Evolutionary conservation across 2,113 vertebrate species (phyloP).

Genomic region (Corvus moneduloides): DNA sequence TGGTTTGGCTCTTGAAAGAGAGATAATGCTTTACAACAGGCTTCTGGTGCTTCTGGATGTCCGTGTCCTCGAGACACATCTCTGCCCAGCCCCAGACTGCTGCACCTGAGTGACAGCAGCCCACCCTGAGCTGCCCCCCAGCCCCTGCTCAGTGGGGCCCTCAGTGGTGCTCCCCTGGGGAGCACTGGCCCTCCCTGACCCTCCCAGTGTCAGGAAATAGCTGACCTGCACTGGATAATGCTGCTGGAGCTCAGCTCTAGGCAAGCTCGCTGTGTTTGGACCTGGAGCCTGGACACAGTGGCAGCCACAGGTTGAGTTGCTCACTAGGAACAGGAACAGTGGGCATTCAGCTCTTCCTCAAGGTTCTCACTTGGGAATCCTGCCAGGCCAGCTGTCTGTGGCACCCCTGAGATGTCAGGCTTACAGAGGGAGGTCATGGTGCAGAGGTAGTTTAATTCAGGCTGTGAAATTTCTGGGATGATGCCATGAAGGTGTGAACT

Average conservation of each 20-base stretch:
- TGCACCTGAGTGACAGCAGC: not conserved
- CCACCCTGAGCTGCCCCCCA: not conserved
- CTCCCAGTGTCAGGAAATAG: not conserved
- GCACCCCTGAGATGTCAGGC: not conserved
- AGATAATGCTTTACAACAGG: not conserved
- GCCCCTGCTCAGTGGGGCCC: not conserved
- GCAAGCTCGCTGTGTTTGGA: not conserved
- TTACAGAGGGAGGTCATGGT: not conserved
- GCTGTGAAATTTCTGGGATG: not conserved
- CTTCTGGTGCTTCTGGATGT: not conserved
- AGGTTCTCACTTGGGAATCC: fast-evolving
- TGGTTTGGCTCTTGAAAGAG: not conserved
- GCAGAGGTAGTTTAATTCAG: not conserved
- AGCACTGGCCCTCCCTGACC: not conserved
- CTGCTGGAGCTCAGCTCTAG: not conserved
- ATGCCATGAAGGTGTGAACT: not conserved
- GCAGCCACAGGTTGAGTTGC: not conserved
- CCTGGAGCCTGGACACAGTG: not conserved
- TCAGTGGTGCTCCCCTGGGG: not conserved
- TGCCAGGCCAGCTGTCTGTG: not conserved
- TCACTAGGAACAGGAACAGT: not conserved
- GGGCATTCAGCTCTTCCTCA: not conserved
- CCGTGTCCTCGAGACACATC: not conserved
- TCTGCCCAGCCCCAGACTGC: not conserved
- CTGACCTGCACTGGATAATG: fast-evolving